Percentiles rank a stretch among this genome's conserved stretches.
Evolutionary conservation across 2,888 invertebrate genomes (phyloP).

Genomic region (Ennomos quercinarius): DNA sequence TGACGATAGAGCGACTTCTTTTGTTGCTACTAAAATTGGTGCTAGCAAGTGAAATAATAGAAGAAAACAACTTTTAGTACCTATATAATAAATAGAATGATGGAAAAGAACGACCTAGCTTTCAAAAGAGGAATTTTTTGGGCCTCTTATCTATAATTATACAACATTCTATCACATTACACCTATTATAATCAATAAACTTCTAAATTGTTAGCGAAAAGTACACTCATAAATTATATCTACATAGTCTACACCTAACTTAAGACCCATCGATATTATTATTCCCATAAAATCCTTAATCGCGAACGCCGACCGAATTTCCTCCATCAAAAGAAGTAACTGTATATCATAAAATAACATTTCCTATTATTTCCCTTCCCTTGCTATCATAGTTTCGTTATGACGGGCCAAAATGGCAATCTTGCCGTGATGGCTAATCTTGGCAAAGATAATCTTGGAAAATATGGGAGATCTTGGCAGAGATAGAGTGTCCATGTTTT

Average conservation of each 20-base stretch:
- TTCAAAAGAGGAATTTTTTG: too few species aligned
- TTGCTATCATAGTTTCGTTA: constrained; percentile 35
- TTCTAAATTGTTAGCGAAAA: too few species aligned
- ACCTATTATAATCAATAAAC: too few species aligned
- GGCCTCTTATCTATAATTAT: too few species aligned
- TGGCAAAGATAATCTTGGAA: constrained; percentile 1
- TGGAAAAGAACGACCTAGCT: too few species aligned
- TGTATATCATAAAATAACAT: constrained; percentile 33
- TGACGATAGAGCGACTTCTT: too few species aligned
- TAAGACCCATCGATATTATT: constrained; percentile 20
- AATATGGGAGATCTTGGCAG: constrained; percentile 13
- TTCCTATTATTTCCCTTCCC: constrained; percentile 30
- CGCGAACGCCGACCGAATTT: constrained; percentile 19
- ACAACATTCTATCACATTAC: too few species aligned
- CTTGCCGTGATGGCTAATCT: constrained; percentile 7
- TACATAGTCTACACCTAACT: constrained; percentile 1
- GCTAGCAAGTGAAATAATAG: too few species aligned
- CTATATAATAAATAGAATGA: too few species aligned
- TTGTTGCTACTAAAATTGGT: too few species aligned
- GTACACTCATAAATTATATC: neutral
- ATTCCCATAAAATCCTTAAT: constrained; percentile 27
- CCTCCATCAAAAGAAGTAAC: constrained; percentile 31
- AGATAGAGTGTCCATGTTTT: constrained; percentile 17
- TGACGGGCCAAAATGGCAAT: constrained; percentile 22
- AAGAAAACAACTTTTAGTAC: too few species aligned